phyloP scores from a whole-genome alignment of 2,797 vertebrate species.

The Botia almorhae region DNA sequence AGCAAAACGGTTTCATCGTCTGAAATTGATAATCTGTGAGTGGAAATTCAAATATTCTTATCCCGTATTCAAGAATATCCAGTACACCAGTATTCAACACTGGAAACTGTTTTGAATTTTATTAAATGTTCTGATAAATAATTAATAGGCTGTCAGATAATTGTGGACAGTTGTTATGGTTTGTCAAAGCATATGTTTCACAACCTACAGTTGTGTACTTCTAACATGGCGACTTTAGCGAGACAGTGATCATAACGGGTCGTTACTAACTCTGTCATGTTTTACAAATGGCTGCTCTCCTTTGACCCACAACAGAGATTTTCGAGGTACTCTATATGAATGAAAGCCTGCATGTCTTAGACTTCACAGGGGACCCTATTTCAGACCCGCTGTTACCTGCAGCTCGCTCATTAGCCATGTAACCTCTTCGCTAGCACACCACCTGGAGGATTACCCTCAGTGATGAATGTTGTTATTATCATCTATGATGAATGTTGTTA shows the following conservation, averaged over 20 bases:
- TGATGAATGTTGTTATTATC: slow-evolving; percentile 43
- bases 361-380: slow-evolving; percentile 12
- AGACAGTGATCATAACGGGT: slow-evolving; percentile 7
- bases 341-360: slow-evolving; percentile 25
- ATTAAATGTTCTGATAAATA: neutral
- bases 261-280: slow-evolving; percentile 39
- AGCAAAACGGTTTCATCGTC: neutral
- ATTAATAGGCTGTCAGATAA: neutral
- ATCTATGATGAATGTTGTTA: slow-evolving; percentile 40
- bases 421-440: slow-evolving; percentile 20
- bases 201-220: neutral
- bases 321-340: slow-evolving; percentile 30
- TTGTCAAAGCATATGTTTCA: neutral
- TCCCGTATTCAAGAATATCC: neutral
- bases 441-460: slow-evolving; percentile 30
- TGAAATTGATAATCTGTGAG: no score
- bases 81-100: neutral
- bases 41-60: neutral
- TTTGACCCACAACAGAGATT: slow-evolving; percentile 35
- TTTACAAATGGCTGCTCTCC: slow-evolving; percentile 27
- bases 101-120: neutral
- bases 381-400: slow-evolving; percentile 9
- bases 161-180: neutral
- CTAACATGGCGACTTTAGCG: neutral
- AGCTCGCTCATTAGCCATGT: slow-evolving; percentile 34